A percentile compares a stretch with the other conserved stretches of the same genome.
These are phyloP conservation scores for Conistra vaccinii DNA, from an alignment of 2,888 invertebrate genomes.

Conservation along the genomic window DNA sequence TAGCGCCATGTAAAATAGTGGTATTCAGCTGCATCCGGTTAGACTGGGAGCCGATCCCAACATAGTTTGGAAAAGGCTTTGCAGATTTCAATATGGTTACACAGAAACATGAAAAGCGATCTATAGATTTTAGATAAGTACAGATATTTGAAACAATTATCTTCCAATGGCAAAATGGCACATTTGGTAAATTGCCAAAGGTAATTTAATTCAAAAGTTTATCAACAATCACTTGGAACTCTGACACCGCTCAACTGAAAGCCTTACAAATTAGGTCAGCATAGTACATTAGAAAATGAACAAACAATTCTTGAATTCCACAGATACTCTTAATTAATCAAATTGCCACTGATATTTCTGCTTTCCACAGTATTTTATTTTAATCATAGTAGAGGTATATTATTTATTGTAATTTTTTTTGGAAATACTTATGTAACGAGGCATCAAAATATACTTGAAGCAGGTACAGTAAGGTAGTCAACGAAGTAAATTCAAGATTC, in stretches of 20 bases:
- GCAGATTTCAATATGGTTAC: no score
- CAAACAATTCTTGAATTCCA: conserved; percentile 33
- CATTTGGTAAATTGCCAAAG: conserved; percentile 54
- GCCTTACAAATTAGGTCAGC: conserved; percentile 52
- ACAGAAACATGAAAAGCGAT: background rate
- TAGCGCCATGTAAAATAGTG: no score
- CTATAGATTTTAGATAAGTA: background rate
- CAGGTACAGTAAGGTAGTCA: background rate
- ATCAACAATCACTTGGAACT: conserved; percentile 58
- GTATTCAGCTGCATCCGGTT: no score
- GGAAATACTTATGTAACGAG: background rate
- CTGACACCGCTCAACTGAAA: conserved; percentile 43
- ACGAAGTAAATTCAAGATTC: conserved; percentile 11
- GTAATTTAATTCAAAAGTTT: conserved; percentile 62
- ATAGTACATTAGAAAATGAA: conserved; percentile 37
- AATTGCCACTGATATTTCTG: conserved; percentile 11
- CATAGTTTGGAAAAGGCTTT: no score
- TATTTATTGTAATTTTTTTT: background rate
- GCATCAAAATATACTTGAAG: background rate
- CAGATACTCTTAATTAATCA: conserved; percentile 11
- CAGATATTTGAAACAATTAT: background rate
- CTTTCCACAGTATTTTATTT: background rate
- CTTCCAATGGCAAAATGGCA: conserved; percentile 1
- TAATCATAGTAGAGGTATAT: background rate
- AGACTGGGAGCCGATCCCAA: no score